Evolutionary conservation across 2,797 vertebrate genomes (phyloP).

Genomic region (Sciurus vulgaris): DNA sequence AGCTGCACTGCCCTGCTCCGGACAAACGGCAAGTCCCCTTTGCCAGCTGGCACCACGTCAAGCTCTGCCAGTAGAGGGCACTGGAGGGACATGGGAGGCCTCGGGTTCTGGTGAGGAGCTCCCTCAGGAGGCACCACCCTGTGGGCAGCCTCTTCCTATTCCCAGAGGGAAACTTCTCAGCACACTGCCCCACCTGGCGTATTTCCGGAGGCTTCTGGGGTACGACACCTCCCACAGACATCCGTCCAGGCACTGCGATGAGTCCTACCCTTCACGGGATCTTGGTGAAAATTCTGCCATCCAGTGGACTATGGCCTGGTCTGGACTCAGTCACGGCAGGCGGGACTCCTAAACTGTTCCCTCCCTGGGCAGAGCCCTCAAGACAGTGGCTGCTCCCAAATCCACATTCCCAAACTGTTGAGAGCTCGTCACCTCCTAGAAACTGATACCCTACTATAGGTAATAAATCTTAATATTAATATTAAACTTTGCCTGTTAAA

Average conservation of each 20-base stretch:
- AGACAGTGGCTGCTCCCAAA: not conserved
- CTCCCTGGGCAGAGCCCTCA: not conserved
- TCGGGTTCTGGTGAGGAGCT: not conserved
- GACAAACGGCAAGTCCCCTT: not conserved
- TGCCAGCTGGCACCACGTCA: not conserved
- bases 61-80: conserved; percentile 75
- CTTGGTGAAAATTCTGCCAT: not conserved
- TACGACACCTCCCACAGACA: not conserved
- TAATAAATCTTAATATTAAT: not conserved
- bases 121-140: not conserved
- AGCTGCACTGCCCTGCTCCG: not conserved
- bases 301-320: rapidly evolving
- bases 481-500: not conserved
- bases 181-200: not conserved
- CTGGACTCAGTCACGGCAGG: not conserved
- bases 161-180: not conserved
- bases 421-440: not conserved
- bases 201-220: not conserved
- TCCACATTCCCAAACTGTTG: not conserved
- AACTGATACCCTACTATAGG: not conserved
- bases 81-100: conserved; percentile 15
- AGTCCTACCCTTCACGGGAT: not conserved
- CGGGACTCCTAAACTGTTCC: no score
- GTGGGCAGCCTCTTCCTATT: not conserved
- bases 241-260: not conserved